Conservation (phyloP, 2,888 invertebrate species). For the Dicycla oo region DNA sequence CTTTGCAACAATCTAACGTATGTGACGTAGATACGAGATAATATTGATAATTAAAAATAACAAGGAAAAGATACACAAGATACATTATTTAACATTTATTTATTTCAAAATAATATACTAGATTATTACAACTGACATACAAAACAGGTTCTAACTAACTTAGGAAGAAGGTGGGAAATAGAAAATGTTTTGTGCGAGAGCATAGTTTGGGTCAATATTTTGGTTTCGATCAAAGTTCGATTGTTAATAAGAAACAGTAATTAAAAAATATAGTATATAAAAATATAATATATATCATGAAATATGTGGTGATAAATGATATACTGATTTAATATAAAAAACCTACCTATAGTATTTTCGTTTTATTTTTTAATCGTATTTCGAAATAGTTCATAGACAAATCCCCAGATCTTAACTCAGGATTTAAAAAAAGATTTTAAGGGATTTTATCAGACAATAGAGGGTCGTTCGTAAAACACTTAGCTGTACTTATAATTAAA, state of each 20-base stretch:
- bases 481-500: constrained; percentile 64
- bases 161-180: constrained; percentile 71
- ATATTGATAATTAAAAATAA: neutral
- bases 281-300: accelerated
- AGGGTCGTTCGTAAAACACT: constrained; percentile 47
- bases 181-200: constrained; percentile 54
- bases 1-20: neutral
- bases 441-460: constrained; percentile 8
- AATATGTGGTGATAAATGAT: neutral
- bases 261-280: no score
- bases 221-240: neutral
- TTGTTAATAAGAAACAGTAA: no score
- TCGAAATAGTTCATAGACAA: constrained; percentile 4
- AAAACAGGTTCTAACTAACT: constrained; percentile 66
- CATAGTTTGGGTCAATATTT: constrained; percentile 17
- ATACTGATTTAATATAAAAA: neutral
- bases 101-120: constrained; percentile 68
- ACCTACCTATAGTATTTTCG: neutral
- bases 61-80: no score
- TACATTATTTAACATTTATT: constrained; percentile 52
- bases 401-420: constrained; percentile 6
- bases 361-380: neutral
- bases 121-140: constrained; percentile 66
- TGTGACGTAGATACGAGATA: neutral
- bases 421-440: constrained; percentile 17